A percentile compares a stretch with the other conserved stretches of the same genome.
Evolutionary conservation across 2,888 invertebrate genomes (phyloP).

Genomic region (Parochlus steinenii): DNA sequence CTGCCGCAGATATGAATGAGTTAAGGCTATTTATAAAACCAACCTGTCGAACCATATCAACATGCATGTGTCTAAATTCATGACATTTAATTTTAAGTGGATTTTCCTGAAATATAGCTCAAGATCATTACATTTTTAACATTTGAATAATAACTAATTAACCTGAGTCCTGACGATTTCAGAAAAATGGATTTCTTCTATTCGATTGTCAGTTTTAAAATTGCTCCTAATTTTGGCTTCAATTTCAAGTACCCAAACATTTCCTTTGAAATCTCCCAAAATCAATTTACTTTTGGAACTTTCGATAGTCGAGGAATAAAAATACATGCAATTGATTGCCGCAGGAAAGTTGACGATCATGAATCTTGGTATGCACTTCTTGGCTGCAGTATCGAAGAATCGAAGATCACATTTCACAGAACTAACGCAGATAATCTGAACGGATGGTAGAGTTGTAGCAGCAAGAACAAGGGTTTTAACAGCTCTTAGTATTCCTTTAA

Average conservation of each 20-base stretch:
- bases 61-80: constrained; percentile 41
- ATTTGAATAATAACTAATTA: too few relatives aligned
- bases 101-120: constrained; percentile 30
- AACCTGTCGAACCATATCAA: constrained; percentile 53
- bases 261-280: constrained; percentile 59
- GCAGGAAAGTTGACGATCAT: constrained; percentile 42
- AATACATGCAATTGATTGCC: constrained; percentile 24
- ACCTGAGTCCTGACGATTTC: too few relatives aligned
- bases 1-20: constrained; percentile 51
- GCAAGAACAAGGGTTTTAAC: constrained; percentile 57
- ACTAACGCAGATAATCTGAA: constrained; percentile 57
- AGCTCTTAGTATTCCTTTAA: constrained; percentile 34
- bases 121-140: too few relatives aligned
- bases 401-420: constrained; percentile 62
- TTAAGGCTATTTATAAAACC: constrained; percentile 47
- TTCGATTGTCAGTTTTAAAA: too few relatives aligned
- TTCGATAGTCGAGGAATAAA: constrained; percentile 22
- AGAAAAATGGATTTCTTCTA: too few relatives aligned
- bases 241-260: constrained; percentile 45
- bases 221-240: too few relatives aligned
- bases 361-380: constrained; percentile 53
- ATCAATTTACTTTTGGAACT: too few relatives aligned
- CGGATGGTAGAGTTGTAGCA: constrained; percentile 55
- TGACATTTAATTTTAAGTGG: constrained; percentile 34
- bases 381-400: constrained; percentile 63